Percentiles rank a stretch among this genome's conserved stretches.
These are phyloP conservation scores for Ibycter americanus DNA, from an alignment of 2,797 vertebrate species.

Conservation along the genomic window DNA sequence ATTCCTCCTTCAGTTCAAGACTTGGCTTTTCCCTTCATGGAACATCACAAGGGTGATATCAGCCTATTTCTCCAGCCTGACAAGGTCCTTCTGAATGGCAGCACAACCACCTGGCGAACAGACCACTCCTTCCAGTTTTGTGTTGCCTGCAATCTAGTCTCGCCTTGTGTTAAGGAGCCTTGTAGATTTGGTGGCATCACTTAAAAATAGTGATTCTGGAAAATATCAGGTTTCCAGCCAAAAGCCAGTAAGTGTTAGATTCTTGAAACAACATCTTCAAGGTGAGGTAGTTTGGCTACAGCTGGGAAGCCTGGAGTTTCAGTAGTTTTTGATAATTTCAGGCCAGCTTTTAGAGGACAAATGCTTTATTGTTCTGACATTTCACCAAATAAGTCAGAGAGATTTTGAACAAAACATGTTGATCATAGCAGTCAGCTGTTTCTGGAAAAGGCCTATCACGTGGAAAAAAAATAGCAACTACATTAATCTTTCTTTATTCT, in stretches of 20 bases:
- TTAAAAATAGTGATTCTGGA: neutral
- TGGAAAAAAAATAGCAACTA: neutral
- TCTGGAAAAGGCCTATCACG: neutral
- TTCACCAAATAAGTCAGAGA: conserved; percentile 17
- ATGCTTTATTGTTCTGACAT: conserved; percentile 26
- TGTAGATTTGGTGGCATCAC: neutral
- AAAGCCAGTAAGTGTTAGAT: neutral
- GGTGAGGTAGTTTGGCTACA: neutral
- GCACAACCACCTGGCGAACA: neutral
- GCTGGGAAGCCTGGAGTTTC: neutral
- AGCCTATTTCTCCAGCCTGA: neutral
- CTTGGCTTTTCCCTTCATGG: neutral
- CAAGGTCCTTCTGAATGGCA: neutral
- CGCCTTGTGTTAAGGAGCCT: neutral
- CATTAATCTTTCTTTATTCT: neutral
- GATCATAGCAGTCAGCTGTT: neutral
- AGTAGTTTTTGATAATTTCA: neutral
- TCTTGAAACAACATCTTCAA: neutral
- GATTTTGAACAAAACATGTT: conserved; percentile 17
- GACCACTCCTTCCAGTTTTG: neutral
- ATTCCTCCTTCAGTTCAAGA: neutral
- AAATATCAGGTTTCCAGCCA: neutral
- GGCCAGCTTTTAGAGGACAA: neutral
- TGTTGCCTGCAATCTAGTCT: neutral
- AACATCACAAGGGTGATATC: neutral